Base-by-base conservation (phyloP, 1,140 invertebrate genomes). In the Diprion similis region DNA sequence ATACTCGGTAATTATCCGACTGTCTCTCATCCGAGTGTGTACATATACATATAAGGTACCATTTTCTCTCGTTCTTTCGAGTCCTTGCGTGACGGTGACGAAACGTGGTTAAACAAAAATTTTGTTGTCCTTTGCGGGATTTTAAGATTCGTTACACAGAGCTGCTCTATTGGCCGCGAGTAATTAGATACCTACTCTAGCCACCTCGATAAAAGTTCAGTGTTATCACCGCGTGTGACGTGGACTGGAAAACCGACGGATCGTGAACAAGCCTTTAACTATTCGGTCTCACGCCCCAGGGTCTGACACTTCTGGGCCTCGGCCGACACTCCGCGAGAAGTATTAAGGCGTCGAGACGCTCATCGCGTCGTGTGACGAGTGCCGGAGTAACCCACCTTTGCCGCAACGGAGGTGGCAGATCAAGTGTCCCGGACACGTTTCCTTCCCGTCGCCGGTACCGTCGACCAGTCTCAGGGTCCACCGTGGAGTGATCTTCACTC, bases 351-450 rank as follows among this genome's bases (percentile, higher is more conserved):
- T 59, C n/a, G 51, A 17, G 51, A 59, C 51, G 51, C 11, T 59
- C 51, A 9, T 59, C 51, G 51, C 51, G 51, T 59, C 51, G 51
- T 59, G 51, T 59, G 51, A 59, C 51, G 51, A 59, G 51, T 59
- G 9, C 51, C 51, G 51, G 51, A 59, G 51, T 59, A 37, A 37
- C 24, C 24, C 6, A 59, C 6, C 51, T 59, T 59, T 59, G 51
- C 51, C 51, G 51, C 51, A 59, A 59, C 51, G 51, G 51, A 59
- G 51, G 51, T 59, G 3, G 51, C 51, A 59, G 51, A 59, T 59
- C 51, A 59, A 59, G 51, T 59, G 51, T 59, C 51, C 51, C 51
- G 51, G 51, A 59, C 51, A 17, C 51, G 51, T 59, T 59, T 59
- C 51, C 51, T 59, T 17, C n/a, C 51, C n/a, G 51, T 4, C 51